Base-by-base conservation (phyloP, 2,797 vertebrate species). In the Sebastes trivittatus region DNA sequence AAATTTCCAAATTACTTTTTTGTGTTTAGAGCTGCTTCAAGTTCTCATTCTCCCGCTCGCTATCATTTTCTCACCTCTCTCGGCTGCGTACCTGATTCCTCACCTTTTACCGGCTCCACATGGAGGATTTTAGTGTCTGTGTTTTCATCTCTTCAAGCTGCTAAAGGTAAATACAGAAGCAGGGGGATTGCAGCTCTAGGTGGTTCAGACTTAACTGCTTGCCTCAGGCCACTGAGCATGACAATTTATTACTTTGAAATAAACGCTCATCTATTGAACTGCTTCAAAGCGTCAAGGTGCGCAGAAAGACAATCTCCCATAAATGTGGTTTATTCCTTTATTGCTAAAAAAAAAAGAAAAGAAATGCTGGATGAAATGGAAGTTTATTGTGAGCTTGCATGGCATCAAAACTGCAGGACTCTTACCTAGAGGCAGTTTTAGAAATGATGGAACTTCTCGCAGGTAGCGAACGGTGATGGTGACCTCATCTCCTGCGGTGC, bases 381-480 rank as follows among this genome's bases (percentile, higher is more conserved):
- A 73, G 65, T 73, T 82, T 82, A 55, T 66, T 36, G 58, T 3
- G 38, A 23, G 38, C 30, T 52, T 64, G 72, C 67, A 18, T 13
- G 20, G 22, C 42, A 34, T 32, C 29, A 18, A 52, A 65, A 75
- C 10, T 34, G 25, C 55, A 32, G 65, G 29, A 63, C 29, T 84
- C 96, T 97, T 94, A 98, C 98, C 97, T 90, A 98, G 93, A 69
- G 98, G 97, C 90, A 99, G 97, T 92, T 98, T 98, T 78, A 99
- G 95, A 93, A 99, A 99, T 38, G 97, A 97, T 76, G 98, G 98
- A 34, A 97, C 97, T 89, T 98, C 97, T 94, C 97, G 96, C 93
- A 98, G 96, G 93, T 98, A 98, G 90, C 97, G 96, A 87, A 99
- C 98, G 13, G 97, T 97, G 94, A 99, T 92, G 90, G 97, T 97